Percentiles rank a stretch among this genome's conserved stretches.
Conservation (phyloP, 2,797 vertebrate species). For the Borostomias antarcticus region DNA sequence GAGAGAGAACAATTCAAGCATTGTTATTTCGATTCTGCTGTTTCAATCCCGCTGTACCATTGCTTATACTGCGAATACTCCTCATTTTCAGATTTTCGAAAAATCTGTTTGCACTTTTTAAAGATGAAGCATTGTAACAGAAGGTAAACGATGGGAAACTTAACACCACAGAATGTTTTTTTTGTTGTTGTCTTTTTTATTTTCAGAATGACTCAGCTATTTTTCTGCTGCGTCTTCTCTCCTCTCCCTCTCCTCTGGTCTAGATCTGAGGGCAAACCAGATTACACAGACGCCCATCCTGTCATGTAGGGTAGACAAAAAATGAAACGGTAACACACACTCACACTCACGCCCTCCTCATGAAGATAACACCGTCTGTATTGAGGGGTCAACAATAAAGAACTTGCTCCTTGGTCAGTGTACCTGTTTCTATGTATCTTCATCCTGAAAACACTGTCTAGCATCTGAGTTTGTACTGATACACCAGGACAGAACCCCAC, state of each 20-base stretch:
- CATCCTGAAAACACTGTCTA: too few relatives aligned
- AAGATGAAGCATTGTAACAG: slow-evolving; percentile 63
- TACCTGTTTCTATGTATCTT: slow-evolving; percentile 24
- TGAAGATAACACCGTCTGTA: slow-evolving; percentile 69
- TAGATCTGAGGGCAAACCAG: slow-evolving; percentile 60
- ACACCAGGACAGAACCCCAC: too few relatives aligned
- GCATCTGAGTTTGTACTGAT: too few relatives aligned
- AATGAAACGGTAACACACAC: slow-evolving; percentile 70
- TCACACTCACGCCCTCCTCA: slow-evolving; percentile 64
- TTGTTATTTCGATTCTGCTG: slow-evolving; percentile 36
- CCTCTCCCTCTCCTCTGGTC: slow-evolving; percentile 61
- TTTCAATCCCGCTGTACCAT: slow-evolving; percentile 41
- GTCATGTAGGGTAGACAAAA: slow-evolving; percentile 75
- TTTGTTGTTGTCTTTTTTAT: slow-evolving; percentile 17
- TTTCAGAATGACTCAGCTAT: slow-evolving; percentile 38
- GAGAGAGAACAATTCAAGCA: slow-evolving; percentile 8
- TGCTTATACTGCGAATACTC: slow-evolving; percentile 40
- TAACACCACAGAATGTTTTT: slow-evolving; percentile 48
- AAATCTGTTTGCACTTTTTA: slow-evolving; percentile 77
- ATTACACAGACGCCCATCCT: slow-evolving; percentile 76
- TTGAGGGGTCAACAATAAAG: slow-evolving; percentile 76
- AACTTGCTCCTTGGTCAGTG: slow-evolving; percentile 60
- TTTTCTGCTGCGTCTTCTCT: slow-evolving; percentile 47
- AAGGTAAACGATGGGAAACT: slow-evolving; percentile 57
- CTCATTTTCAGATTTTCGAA: slow-evolving; percentile 37